Base-by-base conservation (phyloP, 2,797 vertebrate species). In the Danio kyathit region DNA sequence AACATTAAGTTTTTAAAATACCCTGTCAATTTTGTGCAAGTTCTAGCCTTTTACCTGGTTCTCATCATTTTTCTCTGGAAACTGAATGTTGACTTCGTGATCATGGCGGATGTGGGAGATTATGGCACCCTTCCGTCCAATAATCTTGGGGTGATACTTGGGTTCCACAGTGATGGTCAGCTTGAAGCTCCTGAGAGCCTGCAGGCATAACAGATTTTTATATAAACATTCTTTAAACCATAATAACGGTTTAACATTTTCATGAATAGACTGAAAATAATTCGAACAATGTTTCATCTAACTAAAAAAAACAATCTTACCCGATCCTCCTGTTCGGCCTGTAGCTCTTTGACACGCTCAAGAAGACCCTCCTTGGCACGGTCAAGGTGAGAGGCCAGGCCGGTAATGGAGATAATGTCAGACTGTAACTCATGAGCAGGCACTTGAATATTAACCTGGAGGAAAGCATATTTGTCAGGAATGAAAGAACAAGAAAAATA, bases 61-160 rank as follows among this genome's bases (percentile, higher is more conserved):
- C 84, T 97, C 98, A 77, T 99, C 96, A 17, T 96, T 98, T 91
- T 99, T 99, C 82, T 99, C 98, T 0, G 97, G 98, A 86, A 99
- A 99, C 89, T 99, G 98, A 90, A 99, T 97, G 93, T 96, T 99
- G 29, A 99, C 98, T 1, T 99, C 97, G 0, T 99, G 97, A 67
- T 97, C 96, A 10, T 94, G 93, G 86, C 98, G 97, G 90, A 99
- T 99, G 85, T 93, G 97, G 14, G 97, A 98, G 84, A 99, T 99
- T 83, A 98, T 96, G n/a, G 97, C 95, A 56, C 98, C 98, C 88
- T 99, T 99, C 29, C 98, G 95, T 44, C 98, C 98, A 5, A 99
- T 99, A 86, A 99, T 98, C 89, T 99, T 99, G 79, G 98, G 98
- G 87, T 99, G 98, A 91, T 98, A 97, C 89, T 96, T 99, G 84